Evolutionary conservation across 2,113 vertebrate species (phyloP).

Genomic region (Galeopterus variegatus): DNA sequence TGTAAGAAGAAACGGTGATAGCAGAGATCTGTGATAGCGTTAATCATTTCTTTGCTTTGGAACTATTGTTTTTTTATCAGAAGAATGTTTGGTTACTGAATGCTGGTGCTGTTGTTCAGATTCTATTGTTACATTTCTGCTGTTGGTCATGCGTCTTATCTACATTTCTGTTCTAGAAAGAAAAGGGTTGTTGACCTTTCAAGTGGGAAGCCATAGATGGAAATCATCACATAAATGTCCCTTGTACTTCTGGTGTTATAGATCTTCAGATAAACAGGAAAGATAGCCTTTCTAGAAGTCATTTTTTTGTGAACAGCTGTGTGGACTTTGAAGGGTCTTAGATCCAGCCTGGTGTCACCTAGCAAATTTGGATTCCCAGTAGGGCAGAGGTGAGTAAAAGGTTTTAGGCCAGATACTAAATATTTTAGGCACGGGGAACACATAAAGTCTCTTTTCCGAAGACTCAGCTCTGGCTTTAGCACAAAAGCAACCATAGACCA

Average conservation of each 20-base stretch:
- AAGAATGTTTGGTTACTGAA: rapidly evolving
- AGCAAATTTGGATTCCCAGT: not conserved
- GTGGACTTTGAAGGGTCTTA: not conserved
- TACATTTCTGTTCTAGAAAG: not conserved
- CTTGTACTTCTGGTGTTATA: not conserved
- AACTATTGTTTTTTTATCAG: not conserved
- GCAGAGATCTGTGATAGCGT: not conserved
- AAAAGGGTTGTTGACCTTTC: constrained; percentile 13
- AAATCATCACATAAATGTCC: not conserved
- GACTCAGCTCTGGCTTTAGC: not conserved
- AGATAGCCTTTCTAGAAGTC: not conserved
- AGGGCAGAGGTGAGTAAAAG: not conserved
- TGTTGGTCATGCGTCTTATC: not conserved
- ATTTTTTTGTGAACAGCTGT: not conserved
- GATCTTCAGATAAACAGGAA: not conserved
- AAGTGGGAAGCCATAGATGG: not conserved
- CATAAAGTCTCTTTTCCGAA: not conserved
- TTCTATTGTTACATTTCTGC: rapidly evolving
- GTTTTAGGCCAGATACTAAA: not conserved
- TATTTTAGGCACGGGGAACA: not conserved
- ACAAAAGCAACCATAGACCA: not conserved
- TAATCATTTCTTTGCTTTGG: not conserved
- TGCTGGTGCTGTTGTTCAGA: not conserved
- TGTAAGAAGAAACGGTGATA: not conserved
- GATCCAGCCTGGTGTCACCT: not conserved